Evolutionary conservation across 1,140 invertebrate species (phyloP), one percentile per base, ranked within the genome.

Genomic region (Propsilocerus akamusi): DNA sequence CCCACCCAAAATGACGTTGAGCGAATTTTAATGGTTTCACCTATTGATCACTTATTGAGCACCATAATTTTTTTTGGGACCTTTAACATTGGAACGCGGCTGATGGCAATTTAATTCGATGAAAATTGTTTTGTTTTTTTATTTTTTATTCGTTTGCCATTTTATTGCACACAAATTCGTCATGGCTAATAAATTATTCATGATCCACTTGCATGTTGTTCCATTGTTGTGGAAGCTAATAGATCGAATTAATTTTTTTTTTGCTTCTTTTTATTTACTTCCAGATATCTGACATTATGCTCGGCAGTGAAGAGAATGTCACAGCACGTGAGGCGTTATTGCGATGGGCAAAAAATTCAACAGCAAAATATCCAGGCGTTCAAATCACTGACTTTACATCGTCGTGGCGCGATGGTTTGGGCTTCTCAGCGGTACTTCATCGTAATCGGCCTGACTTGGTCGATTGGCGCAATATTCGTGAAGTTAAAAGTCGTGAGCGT

Each of bases 401-500:
- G 22, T 88, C 84, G 37, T 94, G 90, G 90, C 71, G 81, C 51
- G 88, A 94, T 67, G 90, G 90, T 28, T 70, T 90, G 51, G 89
- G 89, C 24, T 91, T 94, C 72, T 86, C 86, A 59, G 86, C 88
- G 32, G 83, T 94, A 57, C 75, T 94, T 25, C 88, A 94, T 65
- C 72, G 87, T 61, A 89, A 92, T 66, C 78, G 89, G 58, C 89
- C 91, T 53, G 92, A 97, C 69, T 72, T 94, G 57, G 76, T 96
- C 57, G 91, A 97, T 69, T 94, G 88, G 80, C 75, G 86, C 59
- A 73, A 73, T 55, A 74, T 75, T 53, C 74, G 74, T 58, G 68
- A 37, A 59, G 48, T 24, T 14, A 11, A 11, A 23, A 17, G 26
- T 46, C 75, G 87, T 55, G 90, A 97, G 66, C 83, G 95, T 58